Evolutionary conservation across 2,797 vertebrate species (phyloP).

Genomic region (Anabacerthia variegaticeps): DNA sequence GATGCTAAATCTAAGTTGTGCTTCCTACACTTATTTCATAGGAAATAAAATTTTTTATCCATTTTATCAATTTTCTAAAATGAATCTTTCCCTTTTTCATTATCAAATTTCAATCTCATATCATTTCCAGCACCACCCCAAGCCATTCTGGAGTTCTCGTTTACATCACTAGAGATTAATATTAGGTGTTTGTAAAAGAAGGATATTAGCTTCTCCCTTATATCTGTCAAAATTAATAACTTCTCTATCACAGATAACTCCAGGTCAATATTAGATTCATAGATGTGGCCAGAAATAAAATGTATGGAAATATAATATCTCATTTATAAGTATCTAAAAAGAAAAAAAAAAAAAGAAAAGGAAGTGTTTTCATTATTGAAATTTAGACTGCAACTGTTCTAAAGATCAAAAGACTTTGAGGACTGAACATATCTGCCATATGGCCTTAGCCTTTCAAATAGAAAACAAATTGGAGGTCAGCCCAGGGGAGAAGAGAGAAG

Average conservation of each 20-base stretch:
- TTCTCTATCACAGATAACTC: conserved; percentile 83
- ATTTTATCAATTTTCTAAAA: conserved; percentile 74
- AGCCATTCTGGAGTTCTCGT: conserved; percentile 66
- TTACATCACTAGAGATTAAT: conserved; percentile 81
- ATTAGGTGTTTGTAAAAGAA: conserved; percentile 82
- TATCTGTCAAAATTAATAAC: conserved; percentile 86
- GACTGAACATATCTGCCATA: conserved; percentile 69
- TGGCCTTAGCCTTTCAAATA: conserved; percentile 56
- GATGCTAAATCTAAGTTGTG: not conserved
- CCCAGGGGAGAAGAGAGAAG: conserved; percentile 11
- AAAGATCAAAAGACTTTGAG: conserved; percentile 76
- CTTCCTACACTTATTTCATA: conserved; percentile 56
- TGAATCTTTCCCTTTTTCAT: conserved; percentile 77
- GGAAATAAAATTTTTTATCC: conserved; percentile 64
- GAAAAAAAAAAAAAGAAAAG: not conserved
- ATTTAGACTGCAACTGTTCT: conserved; percentile 70
- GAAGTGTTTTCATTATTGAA: conserved; percentile 71
- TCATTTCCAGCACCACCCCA: conserved; percentile 71
- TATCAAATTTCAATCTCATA: conserved; percentile 77
- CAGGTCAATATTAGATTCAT: conserved; percentile 83
- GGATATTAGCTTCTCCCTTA: conserved; percentile 84
- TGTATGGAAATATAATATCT: conserved; percentile 82
- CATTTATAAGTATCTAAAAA: conserved; percentile 76
- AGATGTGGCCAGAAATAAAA: conserved; percentile 81
- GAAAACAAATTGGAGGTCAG: conserved; percentile 64